phyloP scores from a whole-genome alignment of 2,888 invertebrate genomes.

The Coelopa pilipes region DNA sequence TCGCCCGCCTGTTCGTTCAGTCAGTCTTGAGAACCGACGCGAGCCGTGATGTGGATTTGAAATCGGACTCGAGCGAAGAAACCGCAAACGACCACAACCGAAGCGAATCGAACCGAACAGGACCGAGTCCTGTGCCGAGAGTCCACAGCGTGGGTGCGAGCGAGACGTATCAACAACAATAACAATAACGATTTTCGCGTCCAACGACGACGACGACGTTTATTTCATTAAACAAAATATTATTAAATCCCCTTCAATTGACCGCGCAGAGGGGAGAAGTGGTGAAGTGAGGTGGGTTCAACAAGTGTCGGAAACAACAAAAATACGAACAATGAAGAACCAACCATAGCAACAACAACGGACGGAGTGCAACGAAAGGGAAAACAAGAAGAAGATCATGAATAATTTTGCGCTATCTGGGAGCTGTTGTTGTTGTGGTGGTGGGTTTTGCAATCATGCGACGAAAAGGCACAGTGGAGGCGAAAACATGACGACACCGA shows the following conservation, averaged over 20 bases:
- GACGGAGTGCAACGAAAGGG: not conserved
- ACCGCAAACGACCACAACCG: not conserved
- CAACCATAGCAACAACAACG: not conserved
- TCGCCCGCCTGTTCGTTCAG: not conserved
- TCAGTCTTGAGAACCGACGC: slow-evolving; percentile 42
- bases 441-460: too few relatives aligned
- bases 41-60: slow-evolving; percentile 37
- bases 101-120: not conserved
- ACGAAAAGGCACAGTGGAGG: too few relatives aligned
- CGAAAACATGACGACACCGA: too few relatives aligned
- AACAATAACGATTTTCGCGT: not conserved
- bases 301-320: too few relatives aligned
- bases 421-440: too few relatives aligned
- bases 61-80: not conserved
- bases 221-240: too few relatives aligned
- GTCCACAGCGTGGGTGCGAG: not conserved
- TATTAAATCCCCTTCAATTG: too few relatives aligned
- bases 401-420: too few relatives aligned
- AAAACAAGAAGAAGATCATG: not conserved
- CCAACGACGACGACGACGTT: too few relatives aligned
- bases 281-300: too few relatives aligned
- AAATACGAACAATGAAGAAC: too few relatives aligned
- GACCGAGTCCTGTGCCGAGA: slow-evolving; percentile 15
- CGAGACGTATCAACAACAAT: not conserved
- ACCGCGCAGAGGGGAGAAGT: not conserved